A percentile compares a stretch with the other conserved stretches of the same genome.
Evolutionary conservation across 2,113 vertebrate species (phyloP).

Genomic region (Caranx ignobilis): DNA sequence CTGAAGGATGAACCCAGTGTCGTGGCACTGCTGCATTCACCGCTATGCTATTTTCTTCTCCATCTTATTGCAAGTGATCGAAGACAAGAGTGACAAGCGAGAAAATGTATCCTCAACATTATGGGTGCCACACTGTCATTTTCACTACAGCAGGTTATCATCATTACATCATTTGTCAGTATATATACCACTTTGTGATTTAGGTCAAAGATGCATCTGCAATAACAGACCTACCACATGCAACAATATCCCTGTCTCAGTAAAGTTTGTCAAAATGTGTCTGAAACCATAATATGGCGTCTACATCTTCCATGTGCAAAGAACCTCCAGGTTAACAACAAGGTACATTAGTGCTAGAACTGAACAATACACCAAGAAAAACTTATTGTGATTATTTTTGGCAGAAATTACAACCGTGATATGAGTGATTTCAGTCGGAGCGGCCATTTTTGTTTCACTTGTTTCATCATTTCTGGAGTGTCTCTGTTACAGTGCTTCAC

Average conservation of each 20-base stretch:
- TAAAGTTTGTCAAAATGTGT: neutral
- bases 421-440: too few species aligned
- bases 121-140: neutral
- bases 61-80: neutral
- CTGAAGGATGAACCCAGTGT: neutral
- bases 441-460: too few species aligned
- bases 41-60: neutral
- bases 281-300: neutral
- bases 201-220: neutral
- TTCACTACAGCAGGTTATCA: neutral
- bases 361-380: too few species aligned
- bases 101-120: conserved; percentile 1
- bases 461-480: too few species aligned
- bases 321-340: neutral
- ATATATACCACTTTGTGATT: neutral
- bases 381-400: too few species aligned
- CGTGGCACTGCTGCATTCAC: neutral
- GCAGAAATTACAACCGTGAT: too few species aligned
- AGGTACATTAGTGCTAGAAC: neutral
- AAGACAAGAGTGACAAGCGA: neutral
- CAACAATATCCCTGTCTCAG: neutral
- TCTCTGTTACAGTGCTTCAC: too few species aligned
- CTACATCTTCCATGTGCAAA: neutral
- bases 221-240: neutral
- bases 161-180: neutral